Evolutionary conservation across 2,797 vertebrate species (phyloP).

Genomic region (Coranthus polyacanthus): DNA sequence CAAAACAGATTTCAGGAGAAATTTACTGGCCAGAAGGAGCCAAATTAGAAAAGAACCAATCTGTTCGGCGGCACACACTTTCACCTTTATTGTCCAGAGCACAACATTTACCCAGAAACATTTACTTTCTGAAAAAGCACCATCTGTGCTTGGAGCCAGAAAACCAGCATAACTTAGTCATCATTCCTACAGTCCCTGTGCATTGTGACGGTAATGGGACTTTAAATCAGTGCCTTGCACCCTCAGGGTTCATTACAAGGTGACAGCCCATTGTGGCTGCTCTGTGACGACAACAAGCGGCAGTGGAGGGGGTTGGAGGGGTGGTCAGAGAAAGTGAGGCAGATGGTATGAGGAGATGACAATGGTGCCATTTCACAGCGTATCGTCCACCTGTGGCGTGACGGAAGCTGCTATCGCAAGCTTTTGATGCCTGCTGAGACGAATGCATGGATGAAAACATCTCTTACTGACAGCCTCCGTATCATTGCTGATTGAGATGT

Average conservation of each 20-base stretch:
- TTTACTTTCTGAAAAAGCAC: slow-evolving; percentile 66
- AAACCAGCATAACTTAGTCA: slow-evolving; percentile 52
- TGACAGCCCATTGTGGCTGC: slow-evolving; percentile 75
- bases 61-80: slow-evolving; percentile 41
- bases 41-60: slow-evolving; percentile 57
- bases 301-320: not conserved
- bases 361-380: slow-evolving; percentile 71
- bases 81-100: slow-evolving; percentile 53
- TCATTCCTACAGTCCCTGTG: slow-evolving; percentile 67
- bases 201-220: slow-evolving; percentile 76
- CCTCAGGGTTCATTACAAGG: slow-evolving; percentile 79
- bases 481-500: slow-evolving; percentile 66
- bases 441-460: slow-evolving; percentile 69
- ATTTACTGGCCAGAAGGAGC: slow-evolving; percentile 63
- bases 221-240: slow-evolving; percentile 80
- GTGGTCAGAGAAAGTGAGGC: slow-evolving; percentile 64
- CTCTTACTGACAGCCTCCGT: slow-evolving; percentile 55
- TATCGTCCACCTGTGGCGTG: slow-evolving; percentile 74
- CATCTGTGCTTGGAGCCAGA: slow-evolving; percentile 72
- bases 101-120: slow-evolving; percentile 54
- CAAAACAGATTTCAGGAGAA: slow-evolving; percentile 42
- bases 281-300: slow-evolving; percentile 70
- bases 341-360: slow-evolving; percentile 70
- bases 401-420: slow-evolving; percentile 66
- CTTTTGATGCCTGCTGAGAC: slow-evolving; percentile 71